Evolutionary conservation across 2,113 vertebrate species (phyloP).

Genomic region (Pterocles burchelli): DNA sequence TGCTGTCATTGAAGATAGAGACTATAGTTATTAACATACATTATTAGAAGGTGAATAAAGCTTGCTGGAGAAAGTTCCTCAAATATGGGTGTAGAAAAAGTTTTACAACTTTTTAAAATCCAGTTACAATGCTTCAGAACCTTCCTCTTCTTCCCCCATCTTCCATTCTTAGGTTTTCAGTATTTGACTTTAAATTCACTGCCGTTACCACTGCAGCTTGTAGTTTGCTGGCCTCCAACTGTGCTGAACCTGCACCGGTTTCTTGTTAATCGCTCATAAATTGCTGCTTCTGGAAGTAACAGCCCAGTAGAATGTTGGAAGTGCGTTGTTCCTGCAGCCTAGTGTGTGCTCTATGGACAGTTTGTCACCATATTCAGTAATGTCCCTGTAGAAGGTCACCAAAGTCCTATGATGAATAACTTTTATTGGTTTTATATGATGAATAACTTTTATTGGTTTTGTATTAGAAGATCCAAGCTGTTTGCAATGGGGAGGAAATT

Average conservation of each 20-base stretch:
- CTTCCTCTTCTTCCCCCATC: background rate
- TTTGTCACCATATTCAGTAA: background rate
- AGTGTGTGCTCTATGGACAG: background rate
- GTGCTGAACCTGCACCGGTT: background rate
- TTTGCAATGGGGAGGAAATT: background rate
- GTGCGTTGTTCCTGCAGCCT: background rate
- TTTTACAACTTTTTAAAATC: background rate
- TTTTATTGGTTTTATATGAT: background rate
- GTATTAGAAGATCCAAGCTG: background rate
- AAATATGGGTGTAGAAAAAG: background rate
- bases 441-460: background rate
- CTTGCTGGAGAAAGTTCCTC: background rate
- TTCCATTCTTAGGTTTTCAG: background rate
- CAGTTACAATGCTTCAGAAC: background rate
- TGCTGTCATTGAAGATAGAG: background rate
- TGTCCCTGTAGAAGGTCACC: background rate
- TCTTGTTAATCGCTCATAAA: constrained; percentile 17
- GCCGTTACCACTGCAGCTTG: background rate
- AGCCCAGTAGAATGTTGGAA: background rate
- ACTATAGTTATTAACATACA: background rate
- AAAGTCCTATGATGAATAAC: background rate
- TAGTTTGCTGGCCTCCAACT: background rate
- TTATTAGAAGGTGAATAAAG: background rate
- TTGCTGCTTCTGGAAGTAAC: constrained; percentile 14
- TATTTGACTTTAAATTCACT: constrained; percentile 6